Percentiles rank a stretch among this genome's conserved stretches.
These are phyloP conservation scores for Drosophila santomea DNA, from an alignment of 1,140 invertebrate genomes.

Conservation along the genomic window DNA sequence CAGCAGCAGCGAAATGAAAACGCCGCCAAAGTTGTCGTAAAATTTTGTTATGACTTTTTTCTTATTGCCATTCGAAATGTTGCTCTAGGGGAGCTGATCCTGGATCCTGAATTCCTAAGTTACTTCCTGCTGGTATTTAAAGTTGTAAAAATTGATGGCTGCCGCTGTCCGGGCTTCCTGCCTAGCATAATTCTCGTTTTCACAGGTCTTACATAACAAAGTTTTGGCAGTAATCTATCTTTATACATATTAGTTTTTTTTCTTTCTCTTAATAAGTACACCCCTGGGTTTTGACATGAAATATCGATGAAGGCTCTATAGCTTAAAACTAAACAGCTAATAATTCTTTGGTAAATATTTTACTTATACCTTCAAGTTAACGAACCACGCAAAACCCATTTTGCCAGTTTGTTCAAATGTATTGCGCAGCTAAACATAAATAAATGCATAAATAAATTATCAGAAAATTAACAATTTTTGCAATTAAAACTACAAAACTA, in stretches of 20 bases:
- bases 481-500: conserved; percentile 84
- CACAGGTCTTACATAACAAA: background rate
- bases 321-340: too few relatives aligned
- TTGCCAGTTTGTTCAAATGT: conserved; percentile 13
- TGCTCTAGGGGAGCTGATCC: conserved; percentile 37
- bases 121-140: conserved; percentile 80
- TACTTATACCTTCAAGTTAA: too few relatives aligned
- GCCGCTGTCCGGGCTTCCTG: conserved; percentile 3
- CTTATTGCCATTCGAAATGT: conserved; percentile 76
- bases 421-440: conserved; percentile 19
- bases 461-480: conserved; percentile 79
- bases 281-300: too few relatives aligned
- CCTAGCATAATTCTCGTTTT: conserved; percentile 18
- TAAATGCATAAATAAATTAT: conserved; percentile 74
- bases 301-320: too few relatives aligned
- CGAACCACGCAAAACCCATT: background rate
- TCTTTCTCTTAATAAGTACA: background rate
- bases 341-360: too few relatives aligned
- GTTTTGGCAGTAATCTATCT: background rate
- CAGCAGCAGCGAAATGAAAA: conserved; percentile 53
- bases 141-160: conserved; percentile 79
- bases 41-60: conserved; percentile 83
- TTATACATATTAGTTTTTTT: background rate
- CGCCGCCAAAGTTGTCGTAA: conserved; percentile 81
- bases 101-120: conserved; percentile 52